These are phyloP conservation scores for Sitophilus oryzae DNA, from an alignment of 1,140 invertebrate genomes.

Conservation along the genomic window DNA sequence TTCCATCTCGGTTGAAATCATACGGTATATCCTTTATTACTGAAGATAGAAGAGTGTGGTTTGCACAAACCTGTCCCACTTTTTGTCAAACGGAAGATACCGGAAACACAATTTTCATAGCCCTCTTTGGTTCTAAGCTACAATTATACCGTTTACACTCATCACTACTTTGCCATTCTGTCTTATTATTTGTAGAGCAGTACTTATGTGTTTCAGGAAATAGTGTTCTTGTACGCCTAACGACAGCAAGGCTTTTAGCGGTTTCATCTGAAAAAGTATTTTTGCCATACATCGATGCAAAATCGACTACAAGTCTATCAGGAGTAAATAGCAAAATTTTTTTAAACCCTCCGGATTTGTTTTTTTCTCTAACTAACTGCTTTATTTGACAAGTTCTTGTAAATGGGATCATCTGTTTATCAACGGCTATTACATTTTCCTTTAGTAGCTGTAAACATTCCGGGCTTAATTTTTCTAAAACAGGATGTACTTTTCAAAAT, in stretches of 20 bases:
- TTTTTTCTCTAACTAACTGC: conserved; percentile 25
- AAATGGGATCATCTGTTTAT: conserved; percentile 27
- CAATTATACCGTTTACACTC: too few relatives aligned
- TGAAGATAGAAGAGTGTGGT: too few relatives aligned
- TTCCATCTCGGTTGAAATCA: too few relatives aligned
- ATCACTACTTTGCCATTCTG: conserved; percentile 20
- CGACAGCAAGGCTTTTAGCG: conserved; percentile 13
- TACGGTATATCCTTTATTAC: too few relatives aligned
- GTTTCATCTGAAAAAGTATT: conserved; percentile 3
- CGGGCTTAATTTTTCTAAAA: conserved; percentile 9
- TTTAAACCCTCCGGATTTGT: conserved; percentile 20
- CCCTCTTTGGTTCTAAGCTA: too few relatives aligned
- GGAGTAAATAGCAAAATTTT: conserved; percentile 20
- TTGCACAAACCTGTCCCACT: too few relatives aligned
- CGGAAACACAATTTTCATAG: too few relatives aligned
- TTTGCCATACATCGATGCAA: conserved; percentile 22
- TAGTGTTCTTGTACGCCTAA: conserved; percentile 12
- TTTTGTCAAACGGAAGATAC: too few relatives aligned
- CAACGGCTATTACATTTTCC: conserved; percentile 8
- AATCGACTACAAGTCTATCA: conserved; percentile 16
- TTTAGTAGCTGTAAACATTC: conserved; percentile 11
- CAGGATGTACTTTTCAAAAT: conserved; percentile 12
- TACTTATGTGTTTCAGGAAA: conserved; percentile 11
- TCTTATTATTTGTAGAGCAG: conserved; percentile 9
- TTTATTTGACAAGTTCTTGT: conserved; percentile 16